These are phyloP conservation scores for Patiria miniata DNA, from an alignment of 35 echinoderm and acorn worm species.

Conservation along the genomic window DNA sequence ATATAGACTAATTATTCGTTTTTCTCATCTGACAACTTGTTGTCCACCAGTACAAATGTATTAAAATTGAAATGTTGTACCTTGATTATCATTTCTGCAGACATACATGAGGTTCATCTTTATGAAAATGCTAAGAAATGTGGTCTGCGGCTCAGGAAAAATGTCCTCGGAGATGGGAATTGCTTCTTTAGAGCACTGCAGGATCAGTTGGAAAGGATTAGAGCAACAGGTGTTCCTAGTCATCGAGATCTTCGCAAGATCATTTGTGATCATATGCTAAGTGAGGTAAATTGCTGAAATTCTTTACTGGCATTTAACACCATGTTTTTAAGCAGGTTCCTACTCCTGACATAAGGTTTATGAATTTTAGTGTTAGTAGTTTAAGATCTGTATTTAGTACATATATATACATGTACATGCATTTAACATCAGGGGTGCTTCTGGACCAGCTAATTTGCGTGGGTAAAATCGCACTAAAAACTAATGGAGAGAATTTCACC, in stretches of 20 bases:
- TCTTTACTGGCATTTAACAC: no score
- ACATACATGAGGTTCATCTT: not conserved
- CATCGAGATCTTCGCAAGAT: not conserved
- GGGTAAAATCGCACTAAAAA: not conserved
- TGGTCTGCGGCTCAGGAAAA: not conserved
- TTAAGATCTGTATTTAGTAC: not conserved
- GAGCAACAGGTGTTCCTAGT: not conserved
- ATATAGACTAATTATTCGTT: no score
- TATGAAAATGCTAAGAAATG: not conserved
- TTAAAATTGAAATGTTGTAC: no score
- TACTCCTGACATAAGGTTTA: no score
- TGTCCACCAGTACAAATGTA: no score
- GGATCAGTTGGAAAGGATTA: not conserved
- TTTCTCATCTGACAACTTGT: no score
- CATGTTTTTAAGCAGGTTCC: no score
- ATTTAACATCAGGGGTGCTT: not conserved
- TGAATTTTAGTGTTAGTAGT: not conserved
- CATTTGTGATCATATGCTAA: not conserved
- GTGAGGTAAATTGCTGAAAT: not conserved
- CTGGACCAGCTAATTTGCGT: not conserved
- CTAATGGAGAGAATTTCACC: no score
- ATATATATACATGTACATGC: not conserved
- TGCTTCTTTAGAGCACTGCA: not conserved
- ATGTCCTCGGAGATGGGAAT: not conserved
- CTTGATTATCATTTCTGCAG: not conserved